These are phyloP conservation scores for Enteromius fasciolatus DNA, from an alignment of 2,797 vertebrate species.

Conservation along the genomic window DNA sequence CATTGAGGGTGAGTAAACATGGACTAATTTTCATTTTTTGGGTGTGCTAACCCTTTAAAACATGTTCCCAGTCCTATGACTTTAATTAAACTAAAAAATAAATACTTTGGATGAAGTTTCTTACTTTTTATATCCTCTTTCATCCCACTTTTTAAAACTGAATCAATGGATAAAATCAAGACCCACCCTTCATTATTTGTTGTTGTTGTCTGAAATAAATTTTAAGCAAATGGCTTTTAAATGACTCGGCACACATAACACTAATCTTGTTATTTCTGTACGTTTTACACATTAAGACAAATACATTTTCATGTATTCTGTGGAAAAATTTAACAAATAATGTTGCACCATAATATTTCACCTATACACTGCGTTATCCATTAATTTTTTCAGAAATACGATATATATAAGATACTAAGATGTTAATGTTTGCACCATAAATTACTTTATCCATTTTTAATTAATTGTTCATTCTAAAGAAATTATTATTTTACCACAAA, in stretches of 20 bases:
- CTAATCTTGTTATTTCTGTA: neutral
- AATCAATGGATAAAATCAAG: neutral
- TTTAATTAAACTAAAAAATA: neutral
- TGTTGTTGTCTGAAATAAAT: neutral
- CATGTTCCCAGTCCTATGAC: neutral
- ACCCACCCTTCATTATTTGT: neutral
- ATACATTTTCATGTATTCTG: neutral
- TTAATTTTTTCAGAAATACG: neutral
- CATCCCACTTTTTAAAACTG: neutral
- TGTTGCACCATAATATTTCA: neutral
- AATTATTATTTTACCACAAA: neutral
- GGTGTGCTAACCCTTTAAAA: neutral
- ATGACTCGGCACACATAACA: neutral
- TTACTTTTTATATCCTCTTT: neutral
- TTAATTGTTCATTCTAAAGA: neutral
- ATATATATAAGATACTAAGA: neutral
- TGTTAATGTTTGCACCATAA: neutral
- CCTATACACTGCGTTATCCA: neutral
- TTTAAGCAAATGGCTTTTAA: neutral
- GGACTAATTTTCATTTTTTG: neutral
- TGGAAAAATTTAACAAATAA: neutral
- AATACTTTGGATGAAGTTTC: neutral
- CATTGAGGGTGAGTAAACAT: neutral
- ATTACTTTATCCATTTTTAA: neutral
- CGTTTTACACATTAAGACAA: neutral